Evolutionary conservation across 37 sponge, comb jelly and placozoan species (phyloP), one percentile per base, ranked within the genome.

Genomic region (Oscarella lobularis): DNA sequence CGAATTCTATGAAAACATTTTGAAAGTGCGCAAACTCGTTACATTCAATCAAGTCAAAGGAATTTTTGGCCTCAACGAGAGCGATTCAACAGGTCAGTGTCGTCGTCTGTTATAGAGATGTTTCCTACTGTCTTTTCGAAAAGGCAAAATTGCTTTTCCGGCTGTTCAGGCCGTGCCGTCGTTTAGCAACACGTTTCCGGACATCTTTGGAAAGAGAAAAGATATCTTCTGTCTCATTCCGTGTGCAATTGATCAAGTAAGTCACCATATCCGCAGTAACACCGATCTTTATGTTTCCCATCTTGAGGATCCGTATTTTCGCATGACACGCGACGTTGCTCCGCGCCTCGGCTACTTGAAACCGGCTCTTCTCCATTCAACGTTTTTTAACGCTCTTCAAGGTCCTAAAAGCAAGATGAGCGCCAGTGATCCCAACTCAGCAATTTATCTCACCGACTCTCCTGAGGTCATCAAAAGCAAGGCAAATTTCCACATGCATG

Each of bases 221-320:
- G 89, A 95, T 66, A 76, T 98, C 5, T 74, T 73, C 0, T 98
- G 95, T 66, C 88, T 98, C 9, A 98, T 98, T 60, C 99, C 99
- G 20, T 98, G 95, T 80, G 99, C 99, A 29, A 98, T 98, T 70
- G 99, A 98, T 67, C 99, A 98, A 88, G 99, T 97, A 14, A 72
- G 82, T 40, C 14, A 68, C 35, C 31, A 20, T 34, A 5, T 4
- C 6, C 31, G 71, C 31, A 35, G 71, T 4, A 32, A 68, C 71
- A 68, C 31, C 6, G 4, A 20, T 30, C 6, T 14, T 4, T 20
- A 20, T 68, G 29, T 30, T 68, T 68, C 4, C 33, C 71, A 29
- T 20, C 31, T 39, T 30, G 38, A 98, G 95, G 99, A 98, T 66
- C 99, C 99, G 2, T 98, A 94, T 71, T 98, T 98, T 72, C 85